Base-by-base conservation (phyloP, 2,113 vertebrate species). In the Gasterosteus nipponicus region DNA sequence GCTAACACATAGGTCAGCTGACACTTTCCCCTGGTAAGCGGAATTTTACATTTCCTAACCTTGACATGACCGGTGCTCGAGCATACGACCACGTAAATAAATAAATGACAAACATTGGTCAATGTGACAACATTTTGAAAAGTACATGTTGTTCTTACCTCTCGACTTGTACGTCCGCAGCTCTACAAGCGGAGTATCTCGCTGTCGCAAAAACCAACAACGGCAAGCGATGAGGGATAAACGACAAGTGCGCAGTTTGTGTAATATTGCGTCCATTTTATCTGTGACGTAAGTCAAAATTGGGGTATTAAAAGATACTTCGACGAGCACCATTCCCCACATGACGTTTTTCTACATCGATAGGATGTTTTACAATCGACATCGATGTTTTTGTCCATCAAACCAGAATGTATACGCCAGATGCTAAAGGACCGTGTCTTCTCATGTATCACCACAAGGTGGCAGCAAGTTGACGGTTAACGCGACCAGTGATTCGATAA, bases 131-230 rank as follows among this genome's bases (percentile, higher is more conserved):
- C 5, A 59, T 14, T 1, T 22, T 3, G 1, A 56, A 79, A 71
- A 76, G 84, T 67, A 85, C 85, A 77, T 10, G 3, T 16, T 77
- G 84, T 78, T 72, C 80, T 62, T 80, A 90, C 85, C 86, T 78
- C 58, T 8, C 5, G 31, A 41, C 1, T 4, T 29, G 33, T 63
- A 69, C 75, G 69, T 64, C 33, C 49, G 14, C 60, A 1, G 2
- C 11, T 7, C 8, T 4, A 2, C n/a, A 47, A 53, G 33, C 29
- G n/a, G 10, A 22, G n/a, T 12, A 0, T 26, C 12, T 29, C 22
- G 5, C 10, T 1, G 5, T 56, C 22, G 5, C 53, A 2, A 56
- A 56, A 56, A 64, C 86, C 66, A 80, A 31, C n/a, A 4, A 90
- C 83, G 73, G 83, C 8, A 81, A 59, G 26, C 14, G 56, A 83